Base-by-base conservation (phyloP, 2,888 invertebrate genomes). In the Agrotis exclamationis region DNA sequence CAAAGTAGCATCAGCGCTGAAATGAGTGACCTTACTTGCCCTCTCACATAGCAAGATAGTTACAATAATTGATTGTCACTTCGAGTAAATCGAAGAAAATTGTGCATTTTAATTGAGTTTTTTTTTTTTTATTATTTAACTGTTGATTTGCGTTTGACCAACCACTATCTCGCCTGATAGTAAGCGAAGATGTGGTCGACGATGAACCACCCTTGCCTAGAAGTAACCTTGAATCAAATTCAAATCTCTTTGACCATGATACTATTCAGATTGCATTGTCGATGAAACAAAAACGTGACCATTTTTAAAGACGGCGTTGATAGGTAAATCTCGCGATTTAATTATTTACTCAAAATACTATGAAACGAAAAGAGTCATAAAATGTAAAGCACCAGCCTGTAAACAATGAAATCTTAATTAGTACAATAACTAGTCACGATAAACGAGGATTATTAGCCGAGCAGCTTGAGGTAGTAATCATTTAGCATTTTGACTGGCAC, bases 401-500 rank as follows among this genome's bases (percentile, higher is more conserved):
- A 33, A 77, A 39, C 33, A 47, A 13, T 70, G 20, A 70, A 70
- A 72, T 20, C 11, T 70, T 70, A 57, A 72, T 77, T 24, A 14
- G n/a, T 56, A 33, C 18, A 45, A 18, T 63, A 56, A 60, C 58
- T 45, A 63, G 53, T 50, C 5, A 63, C 24, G 16, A 50, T 63
- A 59, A 58, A 74, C 45, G 14, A 51, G 48, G 59, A 7, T 59
- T 33, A 56, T 59, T 54, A 7, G 14, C n/a, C 51, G 48, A 74
- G 45, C 73, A 16, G 58, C 39, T 48, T 59, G 28, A 24, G 44
- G 50, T 56, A 47, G 47, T 60, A 57, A 45, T 44, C 28, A 48
- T 54, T 73, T 58, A 78, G 20, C 50, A 64, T 51, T 64, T 56
- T 60, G 75, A 64, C 50, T 60, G 75, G 28, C 58, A 59, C 28